Evolutionary conservation across 1,140 invertebrate genomes (phyloP).

Genomic region (Drosophila prosaltans): DNA sequence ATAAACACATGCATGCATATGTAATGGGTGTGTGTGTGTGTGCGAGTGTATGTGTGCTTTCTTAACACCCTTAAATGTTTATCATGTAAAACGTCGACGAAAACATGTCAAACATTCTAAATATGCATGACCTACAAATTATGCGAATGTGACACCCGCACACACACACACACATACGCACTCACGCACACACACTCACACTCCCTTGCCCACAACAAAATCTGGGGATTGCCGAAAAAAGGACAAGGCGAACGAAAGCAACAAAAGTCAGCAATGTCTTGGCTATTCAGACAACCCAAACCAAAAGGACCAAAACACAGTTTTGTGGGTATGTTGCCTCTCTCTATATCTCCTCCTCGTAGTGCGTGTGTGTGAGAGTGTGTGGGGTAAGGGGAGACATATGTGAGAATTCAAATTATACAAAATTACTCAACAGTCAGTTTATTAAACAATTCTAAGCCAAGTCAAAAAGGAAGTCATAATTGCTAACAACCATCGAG

Average conservation of each 20-base stretch:
- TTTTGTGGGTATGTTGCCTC: slow-evolving; percentile 43
- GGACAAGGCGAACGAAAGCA: slow-evolving; percentile 4
- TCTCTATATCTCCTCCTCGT: not conserved
- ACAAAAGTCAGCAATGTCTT: slow-evolving; percentile 15
- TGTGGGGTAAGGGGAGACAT: slow-evolving; percentile 13
- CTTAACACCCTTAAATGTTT: slow-evolving; percentile 74
- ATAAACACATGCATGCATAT: slow-evolving; percentile 16
- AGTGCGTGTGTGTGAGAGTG: slow-evolving; percentile 15
- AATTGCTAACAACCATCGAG: slow-evolving; percentile 58
- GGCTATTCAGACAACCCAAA: slow-evolving; percentile 21
- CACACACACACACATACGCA: slow-evolving; percentile 9
- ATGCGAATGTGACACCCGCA: slow-evolving; percentile 68
- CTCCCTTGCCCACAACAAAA: slow-evolving; percentile 32
- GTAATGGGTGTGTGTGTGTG: slow-evolving; percentile 1
- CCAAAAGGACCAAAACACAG: slow-evolving; percentile 28
- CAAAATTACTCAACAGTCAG: slow-evolving; percentile 43
- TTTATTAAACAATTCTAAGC: slow-evolving; percentile 28
- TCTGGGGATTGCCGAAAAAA: slow-evolving; percentile 32
- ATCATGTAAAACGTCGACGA: slow-evolving; percentile 74
- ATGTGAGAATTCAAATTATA: slow-evolving; percentile 59
- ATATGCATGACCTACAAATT: slow-evolving; percentile 79
- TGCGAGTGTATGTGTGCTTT: slow-evolving; percentile 25
- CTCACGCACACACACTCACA: slow-evolving; percentile 15
- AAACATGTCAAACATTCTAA: slow-evolving; percentile 80
- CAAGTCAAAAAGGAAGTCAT: slow-evolving; percentile 63